phyloP scores from a whole-genome alignment of 2,113 vertebrate species.

The Turdus rufiventris region DNA sequence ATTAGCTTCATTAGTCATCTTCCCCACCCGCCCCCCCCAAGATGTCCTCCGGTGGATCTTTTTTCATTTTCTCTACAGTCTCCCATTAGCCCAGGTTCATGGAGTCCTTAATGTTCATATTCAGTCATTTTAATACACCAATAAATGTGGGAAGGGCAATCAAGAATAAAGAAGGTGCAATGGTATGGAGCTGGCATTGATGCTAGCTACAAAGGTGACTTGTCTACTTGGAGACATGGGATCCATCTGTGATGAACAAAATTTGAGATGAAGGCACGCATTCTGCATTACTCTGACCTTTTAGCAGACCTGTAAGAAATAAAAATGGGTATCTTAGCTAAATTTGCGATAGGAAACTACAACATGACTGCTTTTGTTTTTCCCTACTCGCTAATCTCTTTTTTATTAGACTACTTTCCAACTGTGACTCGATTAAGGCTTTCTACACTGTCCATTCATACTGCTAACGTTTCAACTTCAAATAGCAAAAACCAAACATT shows the following conservation, averaged over 20 bases:
- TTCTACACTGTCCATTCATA: slow-evolving; percentile 46
- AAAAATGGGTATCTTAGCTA: slow-evolving; percentile 78
- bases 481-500: slow-evolving; percentile 36
- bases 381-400: slow-evolving; percentile 64
- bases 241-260: slow-evolving; percentile 90
- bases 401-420: slow-evolving; percentile 70
- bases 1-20: slow-evolving; percentile 89
- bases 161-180: slow-evolving; percentile 84
- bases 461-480: slow-evolving; percentile 14
- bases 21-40: slow-evolving; percentile 63
- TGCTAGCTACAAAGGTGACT: slow-evolving; percentile 89
- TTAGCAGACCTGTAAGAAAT: slow-evolving; percentile 95
- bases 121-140: slow-evolving; percentile 88
- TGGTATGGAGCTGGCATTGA: slow-evolving; percentile 82
- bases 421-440: slow-evolving; percentile 68
- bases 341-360: slow-evolving; percentile 64
- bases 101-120: slow-evolving; percentile 87
- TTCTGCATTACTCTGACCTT: slow-evolving; percentile 86
- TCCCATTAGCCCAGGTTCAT: slow-evolving; percentile 85
- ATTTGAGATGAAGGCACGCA: slow-evolving; percentile 99
- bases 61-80: slow-evolving; percentile 80
- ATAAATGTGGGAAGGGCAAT: slow-evolving; percentile 85
- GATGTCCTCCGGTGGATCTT: slow-evolving; percentile 80
- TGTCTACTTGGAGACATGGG: slow-evolving; percentile 82
- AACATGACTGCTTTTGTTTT: slow-evolving; percentile 65